Conservation (phyloP, 2,888 invertebrate species). For the Tiphia femorata region DNA sequence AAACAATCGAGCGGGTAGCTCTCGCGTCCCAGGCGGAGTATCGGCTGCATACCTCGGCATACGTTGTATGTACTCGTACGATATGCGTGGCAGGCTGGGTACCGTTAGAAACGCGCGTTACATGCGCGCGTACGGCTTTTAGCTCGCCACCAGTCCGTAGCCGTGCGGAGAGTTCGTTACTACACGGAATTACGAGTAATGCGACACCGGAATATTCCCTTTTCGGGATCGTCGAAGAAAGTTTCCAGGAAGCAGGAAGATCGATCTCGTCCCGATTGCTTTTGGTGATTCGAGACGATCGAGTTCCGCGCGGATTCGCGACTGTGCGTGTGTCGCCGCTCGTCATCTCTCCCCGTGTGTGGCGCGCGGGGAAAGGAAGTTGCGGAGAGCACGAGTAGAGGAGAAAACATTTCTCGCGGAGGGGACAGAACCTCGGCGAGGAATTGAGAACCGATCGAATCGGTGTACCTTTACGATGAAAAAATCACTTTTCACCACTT, state of each 20-base stretch:
- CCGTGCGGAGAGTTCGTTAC: conserved; percentile 42
- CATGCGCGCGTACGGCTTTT: conserved; percentile 33
- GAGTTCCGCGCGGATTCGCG: background rate
- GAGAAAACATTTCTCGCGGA: no score
- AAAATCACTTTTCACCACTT: no score
- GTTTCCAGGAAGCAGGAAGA: conserved; percentile 13
- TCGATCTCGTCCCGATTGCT: background rate
- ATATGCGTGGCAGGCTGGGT: conserved; percentile 30
- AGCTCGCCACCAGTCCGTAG: background rate
- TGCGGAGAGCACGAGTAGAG: no score
- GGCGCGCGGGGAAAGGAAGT: no score
- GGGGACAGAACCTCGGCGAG: no score
- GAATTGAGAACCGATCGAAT: no score
- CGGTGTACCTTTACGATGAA: no score
- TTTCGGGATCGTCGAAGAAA: conserved; percentile 18
- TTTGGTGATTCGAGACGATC: background rate
- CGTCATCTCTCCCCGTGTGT: no score
- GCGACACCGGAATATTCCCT: conserved; percentile 33
- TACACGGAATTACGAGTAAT: conserved; percentile 34
- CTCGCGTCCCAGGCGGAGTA: background rate
- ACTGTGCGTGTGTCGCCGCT: no score
- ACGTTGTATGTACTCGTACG: conserved; percentile 9
- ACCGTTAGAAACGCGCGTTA: conserved; percentile 40
- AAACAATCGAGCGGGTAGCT: conserved; percentile 41
- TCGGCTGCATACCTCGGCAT: no score